Percentiles rank a stretch among this genome's conserved stretches.
Conservation (phyloP, 2,797 vertebrate species). For the Sebastes elongatus region DNA sequence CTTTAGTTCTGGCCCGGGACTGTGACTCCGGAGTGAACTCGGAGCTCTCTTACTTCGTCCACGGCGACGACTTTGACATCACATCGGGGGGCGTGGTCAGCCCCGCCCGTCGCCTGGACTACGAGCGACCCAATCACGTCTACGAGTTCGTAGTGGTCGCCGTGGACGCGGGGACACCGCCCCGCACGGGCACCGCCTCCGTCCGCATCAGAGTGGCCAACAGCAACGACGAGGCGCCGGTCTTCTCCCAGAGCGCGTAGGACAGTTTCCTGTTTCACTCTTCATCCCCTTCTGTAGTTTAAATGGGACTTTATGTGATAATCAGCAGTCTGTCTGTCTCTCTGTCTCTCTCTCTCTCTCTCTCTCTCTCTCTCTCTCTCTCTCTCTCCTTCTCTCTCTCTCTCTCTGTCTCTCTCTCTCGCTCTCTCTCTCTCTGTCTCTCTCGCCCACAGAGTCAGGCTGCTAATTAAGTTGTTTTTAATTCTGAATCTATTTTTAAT, state of each 20-base stretch:
- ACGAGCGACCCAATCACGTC: conserved; percentile 88
- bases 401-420: not conserved
- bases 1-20: conserved; percentile 86
- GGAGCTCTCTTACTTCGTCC: conserved; percentile 87
- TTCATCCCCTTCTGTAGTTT: too few relatives aligned
- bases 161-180: conserved; percentile 85
- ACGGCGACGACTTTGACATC: conserved; percentile 87
- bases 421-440: not conserved
- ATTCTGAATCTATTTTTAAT: conserved; percentile 47
- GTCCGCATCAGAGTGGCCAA: conserved; percentile 88
- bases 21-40: conserved; percentile 89
- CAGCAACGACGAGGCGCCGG: conserved; percentile 87
- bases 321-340: not conserved
- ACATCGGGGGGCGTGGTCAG: conserved; percentile 84
- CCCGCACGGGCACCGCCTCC: conserved; percentile 88
- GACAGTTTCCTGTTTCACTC: conserved; percentile 25
- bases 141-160: conserved; percentile 92
- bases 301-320: too few relatives aligned
- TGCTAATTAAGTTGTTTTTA: conserved; percentile 49
- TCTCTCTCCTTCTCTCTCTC: not conserved
- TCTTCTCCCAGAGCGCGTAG: conserved; percentile 90
- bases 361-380: not conserved
- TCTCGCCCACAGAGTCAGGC: conserved; percentile 33
- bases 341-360: not conserved
- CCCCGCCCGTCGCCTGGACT: conserved; percentile 86